Conservation (phyloP, 1,140 invertebrate genomes). For the Holcopasites calliopsidis region DNA sequence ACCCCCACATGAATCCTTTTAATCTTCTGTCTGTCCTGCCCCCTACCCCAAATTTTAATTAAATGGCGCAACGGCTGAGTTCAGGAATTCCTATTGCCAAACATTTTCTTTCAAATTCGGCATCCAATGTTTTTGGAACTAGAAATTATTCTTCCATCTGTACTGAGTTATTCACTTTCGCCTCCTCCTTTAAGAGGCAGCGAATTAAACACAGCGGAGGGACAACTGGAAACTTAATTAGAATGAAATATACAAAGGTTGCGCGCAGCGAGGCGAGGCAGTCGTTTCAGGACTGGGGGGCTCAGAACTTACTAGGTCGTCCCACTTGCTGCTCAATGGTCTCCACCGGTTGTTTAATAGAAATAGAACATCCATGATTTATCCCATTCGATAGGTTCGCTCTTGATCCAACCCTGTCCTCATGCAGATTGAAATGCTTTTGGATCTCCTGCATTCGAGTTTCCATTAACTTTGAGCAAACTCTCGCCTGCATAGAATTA, state of each 20-base stretch:
- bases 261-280: background rate
- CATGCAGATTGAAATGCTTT: constrained; percentile 20
- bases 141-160: too few relatives aligned
- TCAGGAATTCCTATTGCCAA: background rate
- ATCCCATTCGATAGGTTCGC: constrained; percentile 12
- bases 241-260: constrained; percentile 25
- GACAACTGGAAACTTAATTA: constrained; percentile 38
- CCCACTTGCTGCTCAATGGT: constrained; percentile 36
- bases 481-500: background rate
- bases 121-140: too few relatives aligned
- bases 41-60: background rate
- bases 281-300: constrained; percentile 12
- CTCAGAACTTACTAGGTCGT: constrained; percentile 13
- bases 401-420: constrained; percentile 7
- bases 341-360: constrained; percentile 36
- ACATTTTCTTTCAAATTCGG: too few relatives aligned
- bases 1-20: constrained; percentile 5
- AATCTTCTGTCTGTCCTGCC: constrained; percentile 22
- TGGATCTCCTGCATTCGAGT: constrained; percentile 7
- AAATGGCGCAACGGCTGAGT: background rate
- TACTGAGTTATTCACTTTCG: too few relatives aligned
- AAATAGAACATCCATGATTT: constrained; percentile 38
- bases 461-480: background rate
- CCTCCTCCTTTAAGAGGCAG: too few relatives aligned
- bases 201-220: too few relatives aligned